Evolutionary conservation across 2,888 invertebrate species (phyloP), one percentile per base, ranked within the genome.

Genomic region (Luffia ferchaultella): DNA sequence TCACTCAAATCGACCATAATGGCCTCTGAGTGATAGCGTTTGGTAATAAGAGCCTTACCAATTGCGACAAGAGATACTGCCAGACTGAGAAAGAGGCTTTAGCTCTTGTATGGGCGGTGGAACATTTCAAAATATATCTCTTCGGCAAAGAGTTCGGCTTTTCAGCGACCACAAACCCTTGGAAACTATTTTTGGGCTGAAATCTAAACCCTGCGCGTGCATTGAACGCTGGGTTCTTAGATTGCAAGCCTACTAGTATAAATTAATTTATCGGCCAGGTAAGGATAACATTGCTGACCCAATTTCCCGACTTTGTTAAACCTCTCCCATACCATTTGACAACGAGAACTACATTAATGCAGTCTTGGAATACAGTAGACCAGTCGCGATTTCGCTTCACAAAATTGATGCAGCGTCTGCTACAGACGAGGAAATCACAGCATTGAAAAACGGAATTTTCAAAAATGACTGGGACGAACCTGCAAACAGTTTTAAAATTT

Each of bases 281-380:
- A 54, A 53, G 43, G 51, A 2, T 17, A 54, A 54, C 17, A 52
- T 52, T 40, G 52, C 52, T 7, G 52, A 54, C 17, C 42, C 52
- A 12, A 1, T 50, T 16, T 51, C 47, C 1, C 42, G 52, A 16
- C 45, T 53, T 1, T 12, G 48, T 2, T 17, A 53, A 15, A 50
- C 43, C 2, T 50, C 12, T 5, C 42, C 41, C 12, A 30, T 16
- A 20, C 15, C 30, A 16, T 18, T 49, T 20, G 52, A 51, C 16
- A 17, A 12, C n/a, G 49, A 50, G 16, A 51, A 51, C 18, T 17
- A 20, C 0, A 2, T 19, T 5, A 16, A 43, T 15, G 17, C 52
- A 1, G 50, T 48, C 1, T 9, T 41, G 0, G 20, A 50, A 9
- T 46, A 51, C 16, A 5, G 9, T 2, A 2, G 17, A 1, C n/a